Base-by-base conservation (phyloP, 2,888 invertebrate genomes). In the Oxycera nigricornis region DNA sequence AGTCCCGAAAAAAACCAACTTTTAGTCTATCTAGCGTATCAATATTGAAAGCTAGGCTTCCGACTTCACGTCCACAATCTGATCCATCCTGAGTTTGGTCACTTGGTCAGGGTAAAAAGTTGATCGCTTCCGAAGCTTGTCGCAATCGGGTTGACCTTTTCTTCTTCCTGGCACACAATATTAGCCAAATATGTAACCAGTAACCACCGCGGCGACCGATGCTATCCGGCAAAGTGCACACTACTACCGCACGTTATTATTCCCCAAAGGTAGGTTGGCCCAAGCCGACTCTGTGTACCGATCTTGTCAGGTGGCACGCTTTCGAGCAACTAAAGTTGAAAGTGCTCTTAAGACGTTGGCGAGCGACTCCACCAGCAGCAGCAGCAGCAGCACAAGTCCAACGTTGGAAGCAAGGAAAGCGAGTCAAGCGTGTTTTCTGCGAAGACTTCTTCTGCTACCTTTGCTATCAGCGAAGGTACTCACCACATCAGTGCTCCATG, bases 281-380 rank as follows among this genome's bases (percentile, higher is more conserved):
- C 17, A 11, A 50, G 46, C 17, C 46, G 30, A 50, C 55, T n/a
- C n/a, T 35, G 41, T 65, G 9, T 41, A 41, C 52, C 68, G 75
- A 75, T 74, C 76, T 75, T 73, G 59, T 72, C 75, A 75, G 75
- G 73, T 76, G 73, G 76, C 75, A 74, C 73, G 76, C 76, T 76
- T 76, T 74, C 67, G 62, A 72, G 73, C 72, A 75, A 76, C 76
- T 76, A 75, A 76, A 76, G 72, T 65, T 9, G 46, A 73, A 72
- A 73, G 59, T 41, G 17, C 28, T 57, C 52, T 68, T 72, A 70
- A 70, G 70, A 70, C 55, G 14, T 28, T 52, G 70, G 6, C 20
- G 50, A 22, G n/a, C 17, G 28, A 30, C n/a, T 39, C 65, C 24
- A 14, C 20, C 57, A 61, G 61, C 61, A 31, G 17, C 61, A 55